Base-by-base conservation (phyloP, 2,797 vertebrate species). In the Myotis myotis region DNA sequence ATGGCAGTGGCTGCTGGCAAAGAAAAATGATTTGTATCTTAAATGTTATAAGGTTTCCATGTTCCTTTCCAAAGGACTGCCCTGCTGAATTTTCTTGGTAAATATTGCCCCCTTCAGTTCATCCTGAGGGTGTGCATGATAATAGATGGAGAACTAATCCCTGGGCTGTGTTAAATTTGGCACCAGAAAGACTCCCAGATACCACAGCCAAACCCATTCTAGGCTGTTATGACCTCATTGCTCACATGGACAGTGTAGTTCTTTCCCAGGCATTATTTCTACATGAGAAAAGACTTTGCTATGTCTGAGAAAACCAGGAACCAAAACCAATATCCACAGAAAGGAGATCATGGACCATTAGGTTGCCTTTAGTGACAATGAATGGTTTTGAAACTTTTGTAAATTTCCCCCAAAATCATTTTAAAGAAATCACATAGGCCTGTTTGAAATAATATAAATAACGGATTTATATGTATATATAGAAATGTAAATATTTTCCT, bases 41-140 rank as follows among this genome's bases (percentile, higher is more conserved):
- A 6, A 3, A 19, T 93, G 68, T 47, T 51, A 36, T 79, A 93
- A 62, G 3, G 17, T 80, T 71, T 49, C 41, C 19, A 75, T n/a
- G 51, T 64, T 70, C 71, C 12, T 23, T 66, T 91, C n/a, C 33
- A 36, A 2, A 12, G 3, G 0, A 8, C 3, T 2, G 13, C 4
- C 41, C 53, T 2, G 17, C 25, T 95, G 30, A 92, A 93, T 96
- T 98, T 94, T 94, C 96, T 96, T 97, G 85, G 96, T 96, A 95
- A 97, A 98, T 92, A 97, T 66, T 97, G 98, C 98, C 98, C 98
- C 97, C 98, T 98, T 96, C 97, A 97, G 98, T 89, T 96, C 36
- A n/a, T 17, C 20, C 51, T 19, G 7, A 13, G 60, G 8, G 33
- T 88, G 2, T 94, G 53, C 94, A 89, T 30, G 60, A 33, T 85